These are phyloP conservation scores for Orthonyx spaldingii DNA, from an alignment of 2,113 vertebrate species.

Conservation along the genomic window DNA sequence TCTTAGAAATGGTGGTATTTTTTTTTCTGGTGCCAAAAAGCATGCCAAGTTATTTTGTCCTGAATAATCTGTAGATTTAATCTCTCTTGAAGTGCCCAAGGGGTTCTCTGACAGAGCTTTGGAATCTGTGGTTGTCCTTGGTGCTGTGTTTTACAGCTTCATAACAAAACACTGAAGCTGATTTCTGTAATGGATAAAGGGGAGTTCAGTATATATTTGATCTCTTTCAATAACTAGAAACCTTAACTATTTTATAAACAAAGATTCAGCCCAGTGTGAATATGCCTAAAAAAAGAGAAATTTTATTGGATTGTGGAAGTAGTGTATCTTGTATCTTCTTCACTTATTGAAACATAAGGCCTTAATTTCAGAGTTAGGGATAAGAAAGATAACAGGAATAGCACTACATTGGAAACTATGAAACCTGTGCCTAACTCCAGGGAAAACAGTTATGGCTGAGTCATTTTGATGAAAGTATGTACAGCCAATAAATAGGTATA, in stretches of 20 bases:
- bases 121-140: conserved; percentile 35
- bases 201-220: conserved; percentile 25
- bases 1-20: conserved; percentile 45
- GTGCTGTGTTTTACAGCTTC: conserved; percentile 51
- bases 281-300: neutral
- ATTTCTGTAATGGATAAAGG: conserved; percentile 9
- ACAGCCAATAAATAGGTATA: neutral
- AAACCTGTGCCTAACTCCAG: neutral
- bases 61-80: conserved; percentile 61
- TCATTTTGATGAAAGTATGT: neutral
- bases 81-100: conserved; percentile 47
- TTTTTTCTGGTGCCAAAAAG: conserved; percentile 37
- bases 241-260: conserved; percentile 44
- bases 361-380: conserved; percentile 39
- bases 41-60: conserved; percentile 48
- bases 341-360: conserved; percentile 38
- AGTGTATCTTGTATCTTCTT: conserved; percentile 54
- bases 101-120: conserved; percentile 56
- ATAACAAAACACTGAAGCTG: conserved; percentile 21
- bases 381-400: conserved; percentile 23
- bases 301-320: conserved; percentile 3
- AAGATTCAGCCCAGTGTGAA: neutral
- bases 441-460: conserved; percentile 9
- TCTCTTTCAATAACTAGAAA: conserved; percentile 36
- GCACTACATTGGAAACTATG: conserved; percentile 1